phyloP scores from a whole-genome alignment of 2,888 invertebrate genomes.

The Dolichopus griseipennis region DNA sequence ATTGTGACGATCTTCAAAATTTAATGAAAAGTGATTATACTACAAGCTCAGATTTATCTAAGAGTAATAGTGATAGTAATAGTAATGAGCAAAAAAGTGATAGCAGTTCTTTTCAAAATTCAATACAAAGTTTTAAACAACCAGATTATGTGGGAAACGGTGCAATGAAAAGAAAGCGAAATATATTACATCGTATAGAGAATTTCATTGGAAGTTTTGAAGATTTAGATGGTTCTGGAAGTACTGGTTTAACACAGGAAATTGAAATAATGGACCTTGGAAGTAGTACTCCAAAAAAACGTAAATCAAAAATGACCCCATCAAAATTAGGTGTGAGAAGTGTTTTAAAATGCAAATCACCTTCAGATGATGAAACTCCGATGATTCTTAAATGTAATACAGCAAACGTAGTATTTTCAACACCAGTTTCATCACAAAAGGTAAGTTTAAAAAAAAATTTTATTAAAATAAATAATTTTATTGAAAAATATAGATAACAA shows the following conservation, averaged over 20 bases:
- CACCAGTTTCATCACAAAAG: conserved; percentile 60
- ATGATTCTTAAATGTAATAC: conserved; percentile 34
- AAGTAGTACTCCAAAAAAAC: conserved; percentile 59
- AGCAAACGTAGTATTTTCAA: conserved; percentile 68
- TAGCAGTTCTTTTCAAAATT: not conserved
- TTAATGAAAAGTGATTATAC: conserved; percentile 1
- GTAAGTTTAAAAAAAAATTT: conserved; percentile 39
- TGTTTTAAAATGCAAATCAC: conserved; percentile 52
- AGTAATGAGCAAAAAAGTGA: not conserved
- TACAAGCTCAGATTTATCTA: not conserved
- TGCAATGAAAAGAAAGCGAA: conserved; percentile 53
- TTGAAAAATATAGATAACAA: not conserved
- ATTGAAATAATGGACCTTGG: conserved; percentile 58
- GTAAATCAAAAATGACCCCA: conserved; percentile 45
- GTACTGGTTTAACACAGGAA: conserved; percentile 62
- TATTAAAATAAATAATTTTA: not conserved
- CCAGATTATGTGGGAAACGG: conserved; percentile 23
- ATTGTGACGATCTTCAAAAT: conserved; percentile 25
- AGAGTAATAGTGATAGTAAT: conserved; percentile 3
- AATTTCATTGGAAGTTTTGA: conserved; percentile 28
- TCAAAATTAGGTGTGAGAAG: conserved; percentile 44
- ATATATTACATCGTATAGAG: conserved; percentile 42
- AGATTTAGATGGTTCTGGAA: conserved; percentile 49
- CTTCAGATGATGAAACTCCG: conserved; percentile 53
- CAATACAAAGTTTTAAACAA: not conserved